Base-by-base conservation (phyloP, 1,140 invertebrate genomes). In the Euwallacea fornicatus region DNA sequence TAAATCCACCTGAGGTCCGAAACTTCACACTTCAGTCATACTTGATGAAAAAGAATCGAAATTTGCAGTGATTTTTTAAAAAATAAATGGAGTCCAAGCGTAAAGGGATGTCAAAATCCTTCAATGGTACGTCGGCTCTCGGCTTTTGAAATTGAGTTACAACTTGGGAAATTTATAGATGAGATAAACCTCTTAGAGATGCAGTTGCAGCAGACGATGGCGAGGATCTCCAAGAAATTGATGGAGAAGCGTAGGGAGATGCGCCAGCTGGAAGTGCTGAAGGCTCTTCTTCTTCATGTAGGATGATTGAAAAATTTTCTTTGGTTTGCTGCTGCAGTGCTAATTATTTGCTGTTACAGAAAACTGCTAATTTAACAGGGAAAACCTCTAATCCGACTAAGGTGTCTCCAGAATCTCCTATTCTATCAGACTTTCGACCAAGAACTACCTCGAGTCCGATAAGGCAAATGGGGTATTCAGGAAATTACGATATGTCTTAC, bases 181-280 rank as follows among this genome's bases (percentile, higher is more conserved):
- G 42, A 71, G 47, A 58, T 66, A 62, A 66, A 56, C 46, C 47
- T 54, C 7, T 53, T 13, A 15, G 69, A 66, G 59, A 58, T 33
- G 21, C 21, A 33, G 21, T 4, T 33, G 4, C 21, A 33, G 21
- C 21, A 33, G 21, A 33, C 21, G 21, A 64, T 71, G 42, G 9
- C 50, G 2, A 62, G 65, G 9, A 53, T 71, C 21, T 71, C 69
- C 9, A 56, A 65, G 42, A 66, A 65, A 41, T 43, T 71, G n/a
- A 53, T 56, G 11, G 53, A 59, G 13, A 71, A 71, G 53, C 65
- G 58, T 13, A 56, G 53, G 11, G 61, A 71, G 46, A 62, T 71
- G 11, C 41, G 60, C 42, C 47, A 13, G 6, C 53, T 71, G 42
- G 69, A 71, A 60, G 16, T 2, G 6, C 53, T 56, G 60, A 71